These are phyloP conservation scores for Phymorhynchus buccinoides DNA, from an alignment of 1,140 invertebrate species.

Conservation along the genomic window DNA sequence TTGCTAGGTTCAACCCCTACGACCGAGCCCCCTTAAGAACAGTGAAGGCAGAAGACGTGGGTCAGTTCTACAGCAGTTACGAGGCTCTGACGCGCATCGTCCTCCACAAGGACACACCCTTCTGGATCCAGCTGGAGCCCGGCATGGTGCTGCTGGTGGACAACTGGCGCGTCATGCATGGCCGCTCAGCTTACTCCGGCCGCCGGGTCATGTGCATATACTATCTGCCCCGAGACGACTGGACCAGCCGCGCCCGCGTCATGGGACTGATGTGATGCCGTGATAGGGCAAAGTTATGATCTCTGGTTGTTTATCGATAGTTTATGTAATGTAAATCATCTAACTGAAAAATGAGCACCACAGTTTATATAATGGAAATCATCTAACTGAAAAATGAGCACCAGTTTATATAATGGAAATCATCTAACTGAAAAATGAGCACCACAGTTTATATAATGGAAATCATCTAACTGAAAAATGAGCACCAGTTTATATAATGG, in stretches of 20 bases:
- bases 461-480: too few species aligned
- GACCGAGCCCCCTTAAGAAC: conserved; percentile 79
- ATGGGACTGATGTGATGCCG: conserved; percentile 42
- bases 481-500: too few species aligned
- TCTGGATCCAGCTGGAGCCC: conserved; percentile 78
- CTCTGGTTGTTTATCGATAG: too few species aligned
- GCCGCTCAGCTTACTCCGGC: conserved; percentile 79
- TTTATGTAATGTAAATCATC: too few species aligned
- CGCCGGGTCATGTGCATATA: conserved; percentile 56
- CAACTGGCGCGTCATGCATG: conserved; percentile 85
- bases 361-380: too few species aligned
- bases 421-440: too few species aligned
- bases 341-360: too few species aligned
- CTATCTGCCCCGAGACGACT: conserved; percentile 60
- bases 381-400: too few species aligned
- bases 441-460: too few species aligned
- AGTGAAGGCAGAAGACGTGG: conserved; percentile 74
- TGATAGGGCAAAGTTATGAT: not conserved
- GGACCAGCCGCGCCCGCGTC: conserved; percentile 50
- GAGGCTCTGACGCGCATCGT: conserved; percentile 77
- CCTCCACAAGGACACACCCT: conserved; percentile 74
- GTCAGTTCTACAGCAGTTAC: conserved; percentile 79
- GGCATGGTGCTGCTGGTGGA: conserved; percentile 82
- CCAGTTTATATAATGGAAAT: too few species aligned
- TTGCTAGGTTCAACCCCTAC: conserved; percentile 78